A percentile compares a stretch with the other conserved stretches of the same genome.
phyloP scores from a whole-genome alignment of 2,113 vertebrate genomes.

The Oreochromis aureus region DNA sequence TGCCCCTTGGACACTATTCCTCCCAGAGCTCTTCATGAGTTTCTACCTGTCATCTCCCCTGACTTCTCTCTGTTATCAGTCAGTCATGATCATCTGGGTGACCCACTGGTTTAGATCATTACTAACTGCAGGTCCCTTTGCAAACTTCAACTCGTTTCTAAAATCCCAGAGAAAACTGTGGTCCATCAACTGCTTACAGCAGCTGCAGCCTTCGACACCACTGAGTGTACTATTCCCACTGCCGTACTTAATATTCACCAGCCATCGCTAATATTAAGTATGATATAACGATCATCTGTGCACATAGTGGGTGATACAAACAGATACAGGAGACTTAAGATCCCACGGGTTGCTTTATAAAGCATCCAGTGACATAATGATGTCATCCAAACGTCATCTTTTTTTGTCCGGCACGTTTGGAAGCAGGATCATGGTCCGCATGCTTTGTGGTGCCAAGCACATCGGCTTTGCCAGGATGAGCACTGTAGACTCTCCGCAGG shows the following conservation, averaged over 20 bases:
- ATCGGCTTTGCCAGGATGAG: neutral
- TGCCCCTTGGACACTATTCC: neutral
- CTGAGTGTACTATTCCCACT: neutral
- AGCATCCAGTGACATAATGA: neutral
- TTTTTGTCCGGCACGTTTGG: neutral
- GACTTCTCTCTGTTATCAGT: neutral
- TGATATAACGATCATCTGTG: neutral
- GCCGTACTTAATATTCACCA: neutral
- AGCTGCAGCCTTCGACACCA: neutral
- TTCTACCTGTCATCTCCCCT: neutral
- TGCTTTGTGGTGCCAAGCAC: neutral
- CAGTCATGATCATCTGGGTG: neutral
- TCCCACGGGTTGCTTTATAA: neutral
- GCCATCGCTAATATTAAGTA: neutral
- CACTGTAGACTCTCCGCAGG: neutral
- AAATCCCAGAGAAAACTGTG: neutral
- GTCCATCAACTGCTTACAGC: neutral
- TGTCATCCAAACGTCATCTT: neutral
- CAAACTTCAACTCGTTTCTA: neutral
- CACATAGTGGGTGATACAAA: neutral
- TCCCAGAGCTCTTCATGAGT: neutral
- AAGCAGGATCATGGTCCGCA: neutral
- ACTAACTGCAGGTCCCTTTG: neutral
- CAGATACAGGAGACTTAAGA: neutral
- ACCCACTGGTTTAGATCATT: neutral